Evolutionary conservation across 1,140 invertebrate species (phyloP), one percentile per base, ranked within the genome.

Genomic region (Zaprionus taronus): DNA sequence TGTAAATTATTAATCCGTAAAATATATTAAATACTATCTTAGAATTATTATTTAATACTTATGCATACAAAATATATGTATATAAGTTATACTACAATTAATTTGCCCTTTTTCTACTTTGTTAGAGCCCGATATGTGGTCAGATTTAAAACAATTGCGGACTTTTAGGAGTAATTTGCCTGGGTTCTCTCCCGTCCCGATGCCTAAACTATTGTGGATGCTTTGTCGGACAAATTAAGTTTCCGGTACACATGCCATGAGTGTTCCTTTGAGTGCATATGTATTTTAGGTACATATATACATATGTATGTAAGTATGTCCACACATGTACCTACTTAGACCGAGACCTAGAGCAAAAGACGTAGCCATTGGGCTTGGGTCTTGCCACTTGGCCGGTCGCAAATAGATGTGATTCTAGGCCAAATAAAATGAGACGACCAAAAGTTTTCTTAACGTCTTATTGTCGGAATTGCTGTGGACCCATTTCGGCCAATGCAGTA

Each of bases 141-240:
- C 12, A 36, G n/a, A 31, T 55, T 69, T 55, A 41, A 68, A 44
- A 67, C 38, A 41, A 49, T 58, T 79, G 77, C 73, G 67, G 60
- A 72, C 57, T 73, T 41, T 26, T 2, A 15, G 15, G 57, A 65
- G 63, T 75, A 65, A 80, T 80, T 71, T 62, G 65, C 65, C 64
- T 31, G 28, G 5, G 11, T 24, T 5, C 3, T 11, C 12, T 22
- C 20, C 20, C 20, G 1, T 51, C 15, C 47, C 62, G 66, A 17
- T 47, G 55, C 38, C 49, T 26, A 31, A 61, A 44, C 20, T 34
- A 4, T 5, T 64, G 5, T 17, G 31, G 28, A 24, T 57, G 76
- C 71, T 67, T 56, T 66, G 74, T 55, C 64, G 67, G 79, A 77
- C 81, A 80, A 83, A 84, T 84, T 80, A 81, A 72, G 77, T 77